A percentile compares a stretch with the other conserved stretches of the same genome.
Evolutionary conservation across 2,888 invertebrate genomes (phyloP).

Genomic region (Diarsia brunnea): DNA sequence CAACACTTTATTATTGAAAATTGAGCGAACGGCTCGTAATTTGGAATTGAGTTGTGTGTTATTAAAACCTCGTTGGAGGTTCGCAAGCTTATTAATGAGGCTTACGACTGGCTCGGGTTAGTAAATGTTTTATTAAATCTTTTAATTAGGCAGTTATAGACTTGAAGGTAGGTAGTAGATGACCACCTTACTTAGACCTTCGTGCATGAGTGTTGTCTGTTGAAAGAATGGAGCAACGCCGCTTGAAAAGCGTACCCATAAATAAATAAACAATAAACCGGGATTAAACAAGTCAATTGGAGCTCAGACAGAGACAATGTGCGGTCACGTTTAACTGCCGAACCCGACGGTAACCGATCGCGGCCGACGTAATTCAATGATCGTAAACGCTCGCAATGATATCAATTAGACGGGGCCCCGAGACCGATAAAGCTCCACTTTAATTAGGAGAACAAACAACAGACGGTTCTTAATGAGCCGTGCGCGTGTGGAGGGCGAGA

Average conservation of each 20-base stretch:
- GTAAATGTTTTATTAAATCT: conserved; percentile 31
- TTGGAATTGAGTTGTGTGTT: conserved; percentile 72
- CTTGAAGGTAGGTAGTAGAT: neutral
- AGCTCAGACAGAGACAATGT: conserved; percentile 86
- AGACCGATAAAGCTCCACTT: conserved; percentile 90
- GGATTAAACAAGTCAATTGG: conserved; percentile 89
- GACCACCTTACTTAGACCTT: neutral
- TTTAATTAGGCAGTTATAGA: conserved; percentile 15
- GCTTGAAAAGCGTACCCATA: conserved; percentile 72
- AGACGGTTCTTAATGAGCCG: conserved; percentile 90
- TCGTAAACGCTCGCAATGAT: conserved; percentile 90
- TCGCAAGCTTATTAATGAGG: conserved; percentile 63
- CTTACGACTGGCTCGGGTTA: conserved; percentile 38
- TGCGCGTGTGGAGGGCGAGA: conserved; percentile 87
- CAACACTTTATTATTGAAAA: conserved; percentile 74
- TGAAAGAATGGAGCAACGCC: conserved; percentile 44
- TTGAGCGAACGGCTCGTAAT: conserved; percentile 71
- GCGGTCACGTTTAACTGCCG: conserved; percentile 89
- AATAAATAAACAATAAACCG: conserved; percentile 89
- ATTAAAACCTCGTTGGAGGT: conserved; percentile 56
- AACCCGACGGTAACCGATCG: conserved; percentile 85
- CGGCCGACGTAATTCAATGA: conserved; percentile 88
- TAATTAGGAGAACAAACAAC: conserved; percentile 91
- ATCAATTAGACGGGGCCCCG: conserved; percentile 88
- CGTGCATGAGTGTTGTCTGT: neutral